phyloP scores from a whole-genome alignment of 2,797 vertebrate genomes.

The Mus minutoides region DNA sequence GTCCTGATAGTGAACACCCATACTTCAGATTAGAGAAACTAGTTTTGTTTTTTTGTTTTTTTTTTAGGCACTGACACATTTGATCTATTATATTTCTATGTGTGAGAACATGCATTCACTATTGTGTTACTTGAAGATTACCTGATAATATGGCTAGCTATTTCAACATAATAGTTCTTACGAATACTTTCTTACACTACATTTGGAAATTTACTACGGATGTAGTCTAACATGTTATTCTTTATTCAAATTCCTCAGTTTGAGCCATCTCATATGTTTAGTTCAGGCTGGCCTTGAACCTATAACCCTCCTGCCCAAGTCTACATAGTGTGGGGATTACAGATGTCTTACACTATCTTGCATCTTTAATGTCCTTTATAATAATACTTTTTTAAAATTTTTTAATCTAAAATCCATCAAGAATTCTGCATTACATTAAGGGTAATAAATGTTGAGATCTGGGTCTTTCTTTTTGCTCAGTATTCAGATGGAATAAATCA shows the following conservation, averaged over 20 bases:
- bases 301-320: too few relatives aligned
- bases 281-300: background rate
- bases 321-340: background rate
- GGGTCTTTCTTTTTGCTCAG: background rate
- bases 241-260: constrained; percentile 1
- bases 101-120: background rate
- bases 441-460: constrained; percentile 31
- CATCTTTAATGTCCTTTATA: background rate
- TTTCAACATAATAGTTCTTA: constrained; percentile 3
- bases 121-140: constrained; percentile 8
- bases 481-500: constrained; percentile 49
- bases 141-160: background rate
- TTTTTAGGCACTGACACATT: background rate
- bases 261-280: background rate
- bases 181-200: background rate
- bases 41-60: background rate
- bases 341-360: background rate
- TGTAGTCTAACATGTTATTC: background rate
- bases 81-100: background rate
- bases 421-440: background rate
- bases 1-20: background rate
- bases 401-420: background rate
- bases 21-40: background rate
- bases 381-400: background rate
- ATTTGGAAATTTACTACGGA: constrained; percentile 4